phyloP scores from a whole-genome alignment of 1,140 invertebrate species.

The Drosophila teissieri region DNA sequence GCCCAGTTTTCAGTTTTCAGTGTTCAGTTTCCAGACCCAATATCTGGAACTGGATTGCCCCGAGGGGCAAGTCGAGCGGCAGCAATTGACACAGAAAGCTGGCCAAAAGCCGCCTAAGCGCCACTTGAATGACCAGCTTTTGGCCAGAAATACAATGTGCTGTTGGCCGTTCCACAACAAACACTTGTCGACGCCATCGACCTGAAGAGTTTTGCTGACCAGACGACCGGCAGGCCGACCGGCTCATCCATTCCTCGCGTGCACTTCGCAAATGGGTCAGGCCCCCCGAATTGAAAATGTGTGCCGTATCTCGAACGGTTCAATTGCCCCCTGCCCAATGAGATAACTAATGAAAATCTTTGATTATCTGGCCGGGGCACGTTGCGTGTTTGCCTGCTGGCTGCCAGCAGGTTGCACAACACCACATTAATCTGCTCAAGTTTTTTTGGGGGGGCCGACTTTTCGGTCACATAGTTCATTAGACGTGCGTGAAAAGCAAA shows the following conservation, averaged over 20 bases:
- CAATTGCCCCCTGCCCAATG: slow-evolving; percentile 46
- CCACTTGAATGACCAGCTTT: slow-evolving; percentile 72
- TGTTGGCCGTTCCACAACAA: slow-evolving; percentile 48
- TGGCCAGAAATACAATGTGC: slow-evolving; percentile 20
- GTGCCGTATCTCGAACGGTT: slow-evolving; percentile 45
- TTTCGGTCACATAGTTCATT: slow-evolving; percentile 36
- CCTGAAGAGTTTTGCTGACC: slow-evolving; percentile 45
- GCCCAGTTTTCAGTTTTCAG: slow-evolving; percentile 41
- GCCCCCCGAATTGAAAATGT: slow-evolving; percentile 21
- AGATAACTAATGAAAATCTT: slow-evolving; percentile 69
- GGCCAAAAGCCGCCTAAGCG: slow-evolving; percentile 73
- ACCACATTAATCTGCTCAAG: slow-evolving; percentile 57
- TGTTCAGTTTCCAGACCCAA: slow-evolving; percentile 10
- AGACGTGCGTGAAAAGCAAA: slow-evolving; percentile 50
- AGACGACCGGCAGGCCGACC: not conserved
- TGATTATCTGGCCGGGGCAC: slow-evolving; percentile 63
- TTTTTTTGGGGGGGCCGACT: slow-evolving; percentile 17
- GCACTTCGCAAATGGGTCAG: slow-evolving; percentile 75
- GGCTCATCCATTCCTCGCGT: slow-evolving; percentile 60
- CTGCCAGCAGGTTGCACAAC: slow-evolving; percentile 61
- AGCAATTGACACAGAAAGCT: slow-evolving; percentile 78
- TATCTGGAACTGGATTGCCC: slow-evolving; percentile 5
- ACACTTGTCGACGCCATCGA: slow-evolving; percentile 74
- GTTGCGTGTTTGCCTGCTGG: slow-evolving; percentile 57
- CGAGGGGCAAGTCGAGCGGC: slow-evolving; percentile 48